Conservation (phyloP, 2,797 vertebrate species). For the Emydoidea blandingii region DNA sequence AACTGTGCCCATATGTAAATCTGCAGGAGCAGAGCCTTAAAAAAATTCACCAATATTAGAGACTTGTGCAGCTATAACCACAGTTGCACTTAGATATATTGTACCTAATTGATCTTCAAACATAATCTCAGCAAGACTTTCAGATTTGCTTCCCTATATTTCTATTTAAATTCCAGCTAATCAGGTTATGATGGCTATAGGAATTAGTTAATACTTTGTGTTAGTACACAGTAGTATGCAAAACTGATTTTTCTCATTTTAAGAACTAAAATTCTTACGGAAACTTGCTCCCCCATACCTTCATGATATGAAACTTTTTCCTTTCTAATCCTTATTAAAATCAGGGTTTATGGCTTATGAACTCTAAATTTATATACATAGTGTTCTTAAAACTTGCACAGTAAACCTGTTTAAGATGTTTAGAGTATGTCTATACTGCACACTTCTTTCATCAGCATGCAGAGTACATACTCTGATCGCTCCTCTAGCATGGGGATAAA, state of each 20-base stretch:
- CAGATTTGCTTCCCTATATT: rapidly evolving
- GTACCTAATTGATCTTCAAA: not conserved
- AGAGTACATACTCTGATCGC: too few species aligned
- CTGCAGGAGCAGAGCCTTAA: not conserved
- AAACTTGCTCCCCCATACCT: not conserved
- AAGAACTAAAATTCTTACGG: not conserved
- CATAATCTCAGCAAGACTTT: not conserved
- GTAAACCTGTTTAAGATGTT: not conserved
- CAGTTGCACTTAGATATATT: not conserved
- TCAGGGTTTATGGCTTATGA: not conserved
- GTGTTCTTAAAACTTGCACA: not conserved
- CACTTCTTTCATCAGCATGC: not conserved
- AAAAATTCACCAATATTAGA: not conserved
- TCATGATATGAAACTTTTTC: not conserved
- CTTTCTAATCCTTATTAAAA: not conserved
- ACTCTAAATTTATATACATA: not conserved
- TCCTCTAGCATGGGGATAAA: not conserved
- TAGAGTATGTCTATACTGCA: not conserved
- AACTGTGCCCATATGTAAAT: rapidly evolving
- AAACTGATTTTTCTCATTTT: not conserved
- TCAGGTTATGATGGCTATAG: not conserved
- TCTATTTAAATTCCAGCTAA: not conserved
- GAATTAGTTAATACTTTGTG: not conserved
- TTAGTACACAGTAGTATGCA: not conserved
- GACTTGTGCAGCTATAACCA: not conserved